Conservation (phyloP, 2,797 vertebrate genomes). For the Pseudomugil gertrudae region DNA sequence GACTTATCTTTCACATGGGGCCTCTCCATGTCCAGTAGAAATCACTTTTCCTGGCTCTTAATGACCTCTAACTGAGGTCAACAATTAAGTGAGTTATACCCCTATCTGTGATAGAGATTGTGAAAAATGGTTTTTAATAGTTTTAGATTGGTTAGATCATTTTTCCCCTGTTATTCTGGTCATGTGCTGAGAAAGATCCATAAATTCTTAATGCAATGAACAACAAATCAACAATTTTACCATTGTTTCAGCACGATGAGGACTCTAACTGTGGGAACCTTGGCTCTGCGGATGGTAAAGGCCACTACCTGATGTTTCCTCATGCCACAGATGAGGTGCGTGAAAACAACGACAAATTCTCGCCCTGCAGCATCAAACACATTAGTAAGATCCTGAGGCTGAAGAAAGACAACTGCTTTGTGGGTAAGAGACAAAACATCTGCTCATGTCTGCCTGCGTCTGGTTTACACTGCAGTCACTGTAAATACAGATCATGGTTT, state of each 20-base stretch:
- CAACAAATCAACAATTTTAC: background rate
- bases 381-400: constrained; percentile 74
- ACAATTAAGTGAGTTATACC: constrained; percentile 1
- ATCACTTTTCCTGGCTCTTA: background rate
- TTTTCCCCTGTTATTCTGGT: constrained; percentile 9
- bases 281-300: constrained; percentile 69
- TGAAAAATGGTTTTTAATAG: background rate
- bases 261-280: constrained; percentile 77
- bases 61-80: constrained; percentile 1
- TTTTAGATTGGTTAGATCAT: constrained; percentile 8
- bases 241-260: constrained; percentile 82
- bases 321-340: constrained; percentile 78
- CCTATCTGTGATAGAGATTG: background rate
- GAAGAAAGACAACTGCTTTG: constrained; percentile 87
- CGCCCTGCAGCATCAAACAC: constrained; percentile 79
- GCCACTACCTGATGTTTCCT: constrained; percentile 87
- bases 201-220: background rate
- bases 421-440: constrained; percentile 73
- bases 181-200: background rate
- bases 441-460: background rate
- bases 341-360: constrained; percentile 86
- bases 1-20: background rate
- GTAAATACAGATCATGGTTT: constrained; percentile 8
- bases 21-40: background rate
- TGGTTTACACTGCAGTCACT: background rate